Evolutionary conservation across 2,113 vertebrate species (phyloP).

Genomic region (Pagrus major): DNA sequence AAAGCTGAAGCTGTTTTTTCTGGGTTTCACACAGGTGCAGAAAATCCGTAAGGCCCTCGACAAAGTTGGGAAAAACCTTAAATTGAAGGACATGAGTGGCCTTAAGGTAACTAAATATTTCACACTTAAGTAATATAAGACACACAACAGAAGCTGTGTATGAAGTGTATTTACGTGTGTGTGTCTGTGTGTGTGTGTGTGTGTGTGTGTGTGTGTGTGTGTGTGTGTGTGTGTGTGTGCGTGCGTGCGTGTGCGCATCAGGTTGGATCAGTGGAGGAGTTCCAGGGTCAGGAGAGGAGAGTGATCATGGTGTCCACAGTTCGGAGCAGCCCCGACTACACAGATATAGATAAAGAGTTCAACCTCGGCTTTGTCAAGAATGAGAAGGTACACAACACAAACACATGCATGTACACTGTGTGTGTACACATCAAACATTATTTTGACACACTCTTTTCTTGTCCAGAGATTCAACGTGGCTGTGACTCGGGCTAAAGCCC

Average conservation of each 20-base stretch:
- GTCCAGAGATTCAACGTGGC: conserved; percentile 94
- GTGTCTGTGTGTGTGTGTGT: no score
- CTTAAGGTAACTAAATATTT: conserved; percentile 86
- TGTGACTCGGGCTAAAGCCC: conserved; percentile 92
- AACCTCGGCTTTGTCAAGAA: conserved; percentile 94
- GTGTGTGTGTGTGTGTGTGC: neutral
- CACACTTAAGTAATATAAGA: neutral
- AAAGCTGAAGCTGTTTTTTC: conserved; percentile 8
- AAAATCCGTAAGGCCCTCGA: conserved; percentile 90
- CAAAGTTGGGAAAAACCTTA: conserved; percentile 77
- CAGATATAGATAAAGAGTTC: conserved; percentile 85
- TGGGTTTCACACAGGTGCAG: conserved; percentile 86
- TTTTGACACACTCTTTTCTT: neutral
- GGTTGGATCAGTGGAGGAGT: conserved; percentile 97
- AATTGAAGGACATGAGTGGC: conserved; percentile 70
- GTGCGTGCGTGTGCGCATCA: conserved; percentile 76
- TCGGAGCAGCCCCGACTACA: conserved; percentile 85
- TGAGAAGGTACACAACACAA: conserved; percentile 85
- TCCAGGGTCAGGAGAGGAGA: conserved; percentile 94
- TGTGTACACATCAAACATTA: neutral
- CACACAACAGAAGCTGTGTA: neutral
- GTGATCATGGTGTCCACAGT: conserved; percentile 93
- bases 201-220: no score
- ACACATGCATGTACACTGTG: accelerated
- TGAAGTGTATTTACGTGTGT: neutral